Evolutionary conservation across 2,797 vertebrate genomes (phyloP), one percentile per base, ranked within the genome.

Genomic region (Myiotriccus ornatus): DNA sequence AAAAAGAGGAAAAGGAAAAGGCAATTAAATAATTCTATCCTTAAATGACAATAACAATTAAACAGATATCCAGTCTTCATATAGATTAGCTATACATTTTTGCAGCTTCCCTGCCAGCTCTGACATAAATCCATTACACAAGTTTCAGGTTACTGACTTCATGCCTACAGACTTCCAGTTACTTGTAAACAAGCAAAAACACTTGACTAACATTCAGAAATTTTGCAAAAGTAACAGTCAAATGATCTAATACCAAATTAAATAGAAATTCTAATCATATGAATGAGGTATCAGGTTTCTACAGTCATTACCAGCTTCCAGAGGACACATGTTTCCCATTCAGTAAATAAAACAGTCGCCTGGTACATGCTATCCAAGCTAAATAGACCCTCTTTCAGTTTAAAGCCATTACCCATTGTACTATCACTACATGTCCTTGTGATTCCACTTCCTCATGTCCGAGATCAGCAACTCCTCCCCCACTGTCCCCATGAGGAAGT

Each of bases 61-160:
- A 96, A 94, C 87, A 95, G 90, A 91, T 87, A 80, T 52, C 93
- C 83, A 94, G 84, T 79, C 95, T 94, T 87, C 97, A 97, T 98
- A 97, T 98, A 97, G 97, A 98, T 98, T 98, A 98, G 97, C 98
- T 98, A 98, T 97, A 97, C 98, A 98, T 97, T 98, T 98, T 98
- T 97, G 97, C 97, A 97, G 97, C 97, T 98, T 97, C 96, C 97
- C 97, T 97, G 97, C 94, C 96, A 97, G 97, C 96, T 96, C 97
- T 98, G 98, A 98, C 98, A 98, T 97, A 98, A 98, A 98, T 98
- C 98, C 97, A 98, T 97, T 96, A 96, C 91, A 94, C 95, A 95
- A 97, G 97, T 94, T 94, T 94, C 85, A 92, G 97, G 97, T 98
- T 98, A 98, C 98, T 94, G 94, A 94, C 97, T 97, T 98, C 97